Evolutionary conservation across 2,888 invertebrate species (phyloP).

Genomic region (Eristalinus aeneus): DNA sequence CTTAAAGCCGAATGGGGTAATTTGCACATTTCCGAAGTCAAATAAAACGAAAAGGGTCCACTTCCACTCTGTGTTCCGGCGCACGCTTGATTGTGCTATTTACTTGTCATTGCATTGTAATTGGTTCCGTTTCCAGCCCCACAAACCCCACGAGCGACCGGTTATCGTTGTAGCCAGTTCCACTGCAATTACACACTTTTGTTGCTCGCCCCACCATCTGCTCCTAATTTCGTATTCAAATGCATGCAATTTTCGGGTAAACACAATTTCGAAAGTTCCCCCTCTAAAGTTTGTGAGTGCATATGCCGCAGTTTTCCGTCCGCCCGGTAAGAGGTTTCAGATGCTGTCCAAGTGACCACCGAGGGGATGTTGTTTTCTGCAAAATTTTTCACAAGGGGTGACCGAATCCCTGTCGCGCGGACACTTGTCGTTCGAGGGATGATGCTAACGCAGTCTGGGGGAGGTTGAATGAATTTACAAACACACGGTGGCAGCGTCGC

Average conservation of each 20-base stretch:
- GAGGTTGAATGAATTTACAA: neutral
- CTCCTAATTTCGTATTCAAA: neutral
- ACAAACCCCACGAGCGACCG: neutral
- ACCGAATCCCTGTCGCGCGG: neutral
- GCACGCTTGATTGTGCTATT: neutral
- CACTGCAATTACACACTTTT: neutral
- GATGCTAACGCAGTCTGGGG: neutral
- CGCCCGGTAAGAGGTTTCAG: neutral
- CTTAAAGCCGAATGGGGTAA: too few relatives aligned
- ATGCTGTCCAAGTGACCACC: neutral
- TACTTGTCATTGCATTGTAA: neutral
- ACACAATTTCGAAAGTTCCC: neutral
- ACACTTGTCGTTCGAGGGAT: neutral
- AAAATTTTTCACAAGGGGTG: neutral
- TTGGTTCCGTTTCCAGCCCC: neutral
- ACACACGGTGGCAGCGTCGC: neutral
- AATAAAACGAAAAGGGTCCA: neutral
- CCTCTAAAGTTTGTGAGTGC: neutral
- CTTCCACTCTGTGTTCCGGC: neutral
- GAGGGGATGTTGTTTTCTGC: neutral
- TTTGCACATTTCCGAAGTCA: too few relatives aligned
- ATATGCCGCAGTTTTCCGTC: neutral
- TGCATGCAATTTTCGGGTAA: neutral
- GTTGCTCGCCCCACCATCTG: neutral
- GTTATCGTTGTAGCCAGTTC: neutral